Evolutionary conservation across 2,113 vertebrate species (phyloP).

Genomic region (Tiliqua scincoides): DNA sequence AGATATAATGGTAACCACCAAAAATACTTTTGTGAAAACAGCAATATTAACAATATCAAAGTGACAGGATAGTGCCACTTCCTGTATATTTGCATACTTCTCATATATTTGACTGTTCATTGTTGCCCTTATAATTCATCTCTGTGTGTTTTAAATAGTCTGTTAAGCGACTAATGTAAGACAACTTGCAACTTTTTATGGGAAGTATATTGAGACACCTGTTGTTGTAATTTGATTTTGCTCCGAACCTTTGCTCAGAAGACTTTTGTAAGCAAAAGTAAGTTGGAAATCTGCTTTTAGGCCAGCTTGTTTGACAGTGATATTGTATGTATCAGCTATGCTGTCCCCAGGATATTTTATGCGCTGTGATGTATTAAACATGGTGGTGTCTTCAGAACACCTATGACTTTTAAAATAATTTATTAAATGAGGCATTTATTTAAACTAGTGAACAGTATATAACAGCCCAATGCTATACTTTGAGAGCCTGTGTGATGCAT

Average conservation of each 20-base stretch:
- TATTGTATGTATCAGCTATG: neutral
- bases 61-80: neutral
- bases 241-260: neutral
- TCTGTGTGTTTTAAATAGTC: neutral
- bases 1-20: constrained; percentile 13
- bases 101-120: neutral
- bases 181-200: neutral
- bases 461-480: too few relatives aligned
- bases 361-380: neutral
- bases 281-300: neutral
- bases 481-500: too few relatives aligned
- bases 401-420: neutral
- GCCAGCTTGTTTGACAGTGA: neutral
- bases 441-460: neutral
- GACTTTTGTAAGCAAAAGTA: neutral
- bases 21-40: constrained; percentile 40
- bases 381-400: neutral
- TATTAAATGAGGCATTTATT: neutral
- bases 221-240: neutral
- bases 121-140: neutral
- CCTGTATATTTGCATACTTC: neutral
- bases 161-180: neutral
- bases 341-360: neutral
- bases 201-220: neutral
- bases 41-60: constrained; percentile 32